A percentile compares a stretch with the other conserved stretches of the same genome.
Evolutionary conservation across 2,113 vertebrate species (phyloP).

Genomic region (Gobiocypris rarus): DNA sequence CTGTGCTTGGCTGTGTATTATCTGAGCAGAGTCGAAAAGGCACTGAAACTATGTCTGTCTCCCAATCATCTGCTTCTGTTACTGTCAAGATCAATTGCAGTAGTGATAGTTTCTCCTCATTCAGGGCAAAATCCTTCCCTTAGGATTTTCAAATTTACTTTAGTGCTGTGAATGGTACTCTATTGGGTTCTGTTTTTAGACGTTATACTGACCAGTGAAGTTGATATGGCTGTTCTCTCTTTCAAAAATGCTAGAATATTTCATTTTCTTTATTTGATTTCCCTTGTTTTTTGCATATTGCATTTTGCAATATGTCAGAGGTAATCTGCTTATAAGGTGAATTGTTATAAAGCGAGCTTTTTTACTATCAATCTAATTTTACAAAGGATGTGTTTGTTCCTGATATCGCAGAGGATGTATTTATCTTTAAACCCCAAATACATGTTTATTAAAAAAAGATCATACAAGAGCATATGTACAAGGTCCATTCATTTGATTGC

Average conservation of each 20-base stretch:
- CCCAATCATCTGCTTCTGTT: slow-evolving; percentile 16
- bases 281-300: neutral
- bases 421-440: neutral
- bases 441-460: too few relatives aligned
- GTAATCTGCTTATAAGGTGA: neutral
- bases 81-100: neutral
- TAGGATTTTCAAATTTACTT: neutral
- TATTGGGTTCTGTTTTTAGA: neutral
- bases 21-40: slow-evolving; percentile 16
- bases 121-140: neutral
- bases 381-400: neutral
- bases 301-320: neutral
- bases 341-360: neutral
- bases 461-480: neutral
- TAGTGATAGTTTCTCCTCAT: neutral
- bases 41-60: slow-evolving; percentile 16
- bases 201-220: neutral
- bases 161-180: neutral
- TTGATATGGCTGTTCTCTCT: neutral
- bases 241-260: neutral
- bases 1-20: neutral
- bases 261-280: neutral
- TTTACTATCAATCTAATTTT: neutral
- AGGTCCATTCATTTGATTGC: neutral
- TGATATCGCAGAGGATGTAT: too few relatives aligned